Conservation (phyloP, 2,797 vertebrate genomes). For the Hippopotamyrus pictus region DNA sequence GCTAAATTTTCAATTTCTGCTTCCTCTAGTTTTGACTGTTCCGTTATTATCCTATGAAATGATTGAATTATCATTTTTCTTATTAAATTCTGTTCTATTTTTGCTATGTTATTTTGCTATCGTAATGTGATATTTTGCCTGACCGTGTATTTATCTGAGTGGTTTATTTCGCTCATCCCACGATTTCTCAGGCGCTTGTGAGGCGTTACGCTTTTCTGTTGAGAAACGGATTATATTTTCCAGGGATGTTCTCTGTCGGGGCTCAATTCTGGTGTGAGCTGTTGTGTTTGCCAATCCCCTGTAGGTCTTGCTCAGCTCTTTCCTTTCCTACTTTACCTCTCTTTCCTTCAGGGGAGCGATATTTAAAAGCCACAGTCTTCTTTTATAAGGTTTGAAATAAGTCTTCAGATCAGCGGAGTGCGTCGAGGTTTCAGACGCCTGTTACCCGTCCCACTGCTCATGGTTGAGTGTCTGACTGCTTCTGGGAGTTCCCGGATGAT, state of each 20-base stretch:
- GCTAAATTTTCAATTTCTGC: not conserved
- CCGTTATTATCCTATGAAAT: not conserved
- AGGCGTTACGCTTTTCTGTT: not conserved
- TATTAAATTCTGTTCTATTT: not conserved
- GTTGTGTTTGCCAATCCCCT: conserved; percentile 11
- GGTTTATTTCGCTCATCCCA: not conserved
- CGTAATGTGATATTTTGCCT: not conserved
- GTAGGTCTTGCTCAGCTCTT: conserved; percentile 9
- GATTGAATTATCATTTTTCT: not conserved
- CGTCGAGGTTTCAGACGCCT: not conserved
- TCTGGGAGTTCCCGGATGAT: not conserved
- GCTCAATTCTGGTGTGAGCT: not conserved
- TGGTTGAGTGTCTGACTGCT: not conserved
- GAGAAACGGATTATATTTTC: conserved; percentile 11
- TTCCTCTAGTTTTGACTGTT: not conserved
- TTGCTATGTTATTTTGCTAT: not conserved
- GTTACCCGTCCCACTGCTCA: not conserved
- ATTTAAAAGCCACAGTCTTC: not conserved
- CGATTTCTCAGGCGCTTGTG: not conserved
- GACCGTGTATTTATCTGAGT: not conserved
- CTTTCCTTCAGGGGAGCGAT: not conserved
- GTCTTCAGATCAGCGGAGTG: not conserved
- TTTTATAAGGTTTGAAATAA: conserved; percentile 11
- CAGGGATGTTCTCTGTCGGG: not conserved
- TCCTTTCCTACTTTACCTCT: not conserved